These are phyloP conservation scores for Coenonympha arcania DNA, from an alignment of 2,888 invertebrate species.

Conservation along the genomic window DNA sequence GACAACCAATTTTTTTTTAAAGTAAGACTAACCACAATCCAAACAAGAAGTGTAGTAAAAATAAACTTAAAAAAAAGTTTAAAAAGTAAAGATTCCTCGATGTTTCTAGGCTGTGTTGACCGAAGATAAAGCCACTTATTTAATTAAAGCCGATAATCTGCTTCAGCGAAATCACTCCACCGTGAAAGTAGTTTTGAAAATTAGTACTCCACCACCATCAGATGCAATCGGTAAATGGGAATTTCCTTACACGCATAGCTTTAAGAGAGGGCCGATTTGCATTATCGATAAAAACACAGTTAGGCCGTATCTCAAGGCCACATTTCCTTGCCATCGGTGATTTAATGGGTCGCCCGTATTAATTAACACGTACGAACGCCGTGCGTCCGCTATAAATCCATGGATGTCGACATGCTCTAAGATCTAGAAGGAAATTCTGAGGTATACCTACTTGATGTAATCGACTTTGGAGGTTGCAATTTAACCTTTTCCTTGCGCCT, in stretches of 20 bases:
- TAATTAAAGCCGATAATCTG: not conserved
- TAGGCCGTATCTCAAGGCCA: constrained; percentile 30
- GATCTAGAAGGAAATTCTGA: not conserved
- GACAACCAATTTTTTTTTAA: too few relatives aligned
- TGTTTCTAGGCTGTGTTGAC: too few relatives aligned
- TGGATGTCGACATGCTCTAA: constrained; percentile 35
- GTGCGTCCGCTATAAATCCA: constrained; percentile 56
- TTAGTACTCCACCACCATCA: constrained; percentile 1
- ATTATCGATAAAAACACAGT: constrained; percentile 30
- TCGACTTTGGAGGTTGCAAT: too few relatives aligned
- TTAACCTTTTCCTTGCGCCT: too few relatives aligned
- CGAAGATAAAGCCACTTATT: not conserved
- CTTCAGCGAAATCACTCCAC: not conserved
- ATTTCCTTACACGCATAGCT: constrained; percentile 25
- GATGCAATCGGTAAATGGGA: constrained; percentile 21
- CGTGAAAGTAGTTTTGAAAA: constrained; percentile 5
- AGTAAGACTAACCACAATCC: too few relatives aligned
- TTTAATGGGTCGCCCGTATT: constrained; percentile 46
- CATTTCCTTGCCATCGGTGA: constrained; percentile 31
- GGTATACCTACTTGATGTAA: not conserved
- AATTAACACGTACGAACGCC: constrained; percentile 59
- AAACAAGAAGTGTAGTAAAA: not conserved
- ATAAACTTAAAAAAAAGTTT: not conserved
- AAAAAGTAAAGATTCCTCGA: too few relatives aligned
- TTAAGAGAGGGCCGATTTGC: constrained; percentile 24